These are phyloP conservation scores for Apostichopus japonicus DNA, from an alignment of 35 echinoderm and acorn worm genomes.

Conservation along the genomic window DNA sequence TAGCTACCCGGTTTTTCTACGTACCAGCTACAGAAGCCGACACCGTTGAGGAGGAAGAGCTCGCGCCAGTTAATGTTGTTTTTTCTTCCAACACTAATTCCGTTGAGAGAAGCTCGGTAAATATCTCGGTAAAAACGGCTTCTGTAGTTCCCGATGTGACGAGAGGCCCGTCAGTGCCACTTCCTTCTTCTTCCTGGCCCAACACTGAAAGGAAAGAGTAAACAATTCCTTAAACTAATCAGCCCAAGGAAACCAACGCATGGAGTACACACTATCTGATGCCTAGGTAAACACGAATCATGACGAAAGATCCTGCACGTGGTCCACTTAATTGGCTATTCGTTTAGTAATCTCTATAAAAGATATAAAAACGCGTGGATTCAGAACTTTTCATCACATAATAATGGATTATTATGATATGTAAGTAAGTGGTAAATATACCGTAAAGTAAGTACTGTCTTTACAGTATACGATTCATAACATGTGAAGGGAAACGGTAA, in stretches of 20 bases:
- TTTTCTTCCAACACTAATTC: too few species aligned
- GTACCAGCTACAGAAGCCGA: neutral
- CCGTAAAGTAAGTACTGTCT: too few species aligned
- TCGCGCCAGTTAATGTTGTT: neutral
- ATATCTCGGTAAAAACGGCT: neutral
- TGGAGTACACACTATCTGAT: neutral
- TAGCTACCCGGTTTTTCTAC: neutral
- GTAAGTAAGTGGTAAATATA: too few species aligned
- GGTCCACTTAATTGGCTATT: neutral
- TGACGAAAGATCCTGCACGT: neutral
- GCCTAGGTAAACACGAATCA: neutral
- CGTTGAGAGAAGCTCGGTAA: neutral
- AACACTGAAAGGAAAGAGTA: neutral
- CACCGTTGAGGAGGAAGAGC: neutral
- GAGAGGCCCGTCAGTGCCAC: neutral
- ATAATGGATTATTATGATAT: too few species aligned
- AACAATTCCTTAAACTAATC: neutral
- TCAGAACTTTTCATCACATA: too few species aligned
- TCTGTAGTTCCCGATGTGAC: slow-evolving; percentile 6
- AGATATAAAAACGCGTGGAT: too few species aligned
- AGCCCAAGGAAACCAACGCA: neutral
- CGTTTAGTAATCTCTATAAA: neutral
- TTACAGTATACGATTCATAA: too few species aligned
- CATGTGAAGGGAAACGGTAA: too few species aligned
- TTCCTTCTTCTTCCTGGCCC: slow-evolving; percentile 1